Conservation (phyloP, 30 jellyfish, hydroid and myxozoan genomes). For the Chironex yamaguchii region DNA sequence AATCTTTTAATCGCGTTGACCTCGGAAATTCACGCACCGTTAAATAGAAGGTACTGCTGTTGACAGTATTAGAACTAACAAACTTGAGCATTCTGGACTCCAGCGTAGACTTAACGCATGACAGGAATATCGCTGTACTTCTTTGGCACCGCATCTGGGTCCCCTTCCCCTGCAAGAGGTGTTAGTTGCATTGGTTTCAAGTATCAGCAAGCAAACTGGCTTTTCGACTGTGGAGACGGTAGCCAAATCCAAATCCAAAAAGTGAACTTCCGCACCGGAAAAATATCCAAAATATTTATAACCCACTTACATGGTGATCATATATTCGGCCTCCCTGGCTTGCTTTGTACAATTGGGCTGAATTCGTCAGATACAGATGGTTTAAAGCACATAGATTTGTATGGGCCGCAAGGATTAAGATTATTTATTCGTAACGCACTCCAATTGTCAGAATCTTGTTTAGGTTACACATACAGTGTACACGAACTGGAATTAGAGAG, state of each 20-base stretch:
- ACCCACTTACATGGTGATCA: conserved; percentile 98
- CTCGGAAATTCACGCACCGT: no score
- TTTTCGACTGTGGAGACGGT: conserved; percentile 98
- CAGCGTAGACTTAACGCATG: no score
- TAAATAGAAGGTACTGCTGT: no score
- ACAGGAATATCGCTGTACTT: conserved; percentile 72
- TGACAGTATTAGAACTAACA: no score
- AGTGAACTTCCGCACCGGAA: conserved; percentile 79
- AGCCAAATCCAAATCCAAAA: conserved; percentile 92
- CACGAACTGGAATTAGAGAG: conserved; percentile 63
- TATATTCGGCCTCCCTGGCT: conserved; percentile 95
- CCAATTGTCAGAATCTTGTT: conserved; percentile 63
- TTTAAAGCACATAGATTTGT: conserved; percentile 73
- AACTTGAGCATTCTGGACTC: no score
- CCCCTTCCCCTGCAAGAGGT: conserved; percentile 91
- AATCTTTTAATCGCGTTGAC: no score
- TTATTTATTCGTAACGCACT: conserved; percentile 69
- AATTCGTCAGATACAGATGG: no score
- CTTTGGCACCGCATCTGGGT: conserved; percentile 95
- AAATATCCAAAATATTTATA: conserved; percentile 76
- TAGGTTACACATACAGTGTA: conserved; percentile 70
- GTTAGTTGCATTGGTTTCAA: conserved; percentile 85
- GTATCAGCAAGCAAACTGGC: conserved; percentile 77
- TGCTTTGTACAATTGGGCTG: conserved; percentile 87
- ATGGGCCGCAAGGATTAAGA: conserved; percentile 88